These are phyloP conservation scores for Dissostichus mawsoni DNA, from an alignment of 2,113 vertebrate species.

Conservation along the genomic window DNA sequence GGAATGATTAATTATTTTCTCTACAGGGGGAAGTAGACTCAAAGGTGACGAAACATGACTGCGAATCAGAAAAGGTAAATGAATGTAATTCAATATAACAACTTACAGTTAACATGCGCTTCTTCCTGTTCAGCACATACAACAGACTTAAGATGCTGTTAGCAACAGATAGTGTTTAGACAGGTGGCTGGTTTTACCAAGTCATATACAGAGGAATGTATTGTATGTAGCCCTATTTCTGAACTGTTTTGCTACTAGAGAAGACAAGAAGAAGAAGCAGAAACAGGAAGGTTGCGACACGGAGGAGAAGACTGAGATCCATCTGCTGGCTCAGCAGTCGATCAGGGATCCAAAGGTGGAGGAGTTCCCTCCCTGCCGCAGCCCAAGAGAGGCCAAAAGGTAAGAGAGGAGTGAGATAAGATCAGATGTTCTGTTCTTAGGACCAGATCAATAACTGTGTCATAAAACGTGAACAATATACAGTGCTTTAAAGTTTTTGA, in stretches of 20 bases:
- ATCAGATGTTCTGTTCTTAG: neutral
- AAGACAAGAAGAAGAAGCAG: constrained; percentile 93
- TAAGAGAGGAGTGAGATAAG: constrained; percentile 52
- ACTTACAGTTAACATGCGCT: neutral
- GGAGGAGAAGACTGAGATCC: constrained; percentile 66
- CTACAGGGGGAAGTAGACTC: constrained; percentile 84
- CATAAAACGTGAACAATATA: neutral
- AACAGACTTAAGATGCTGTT: neutral
- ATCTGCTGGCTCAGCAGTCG: constrained; percentile 20
- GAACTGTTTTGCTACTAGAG: constrained; percentile 77
- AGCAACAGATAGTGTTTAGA: too few relatives aligned
- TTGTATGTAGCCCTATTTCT: neutral
- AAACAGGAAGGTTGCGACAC: constrained; percentile 72
- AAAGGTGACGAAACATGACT: constrained; percentile 90
- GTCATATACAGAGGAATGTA: neutral
- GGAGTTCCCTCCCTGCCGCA: constrained; percentile 79
- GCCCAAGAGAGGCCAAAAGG: constrained; percentile 94
- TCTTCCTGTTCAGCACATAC: neutral
- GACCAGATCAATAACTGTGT: neutral
- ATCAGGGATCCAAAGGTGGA: constrained; percentile 73
- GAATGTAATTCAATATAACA: neutral
- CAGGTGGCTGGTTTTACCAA: neutral
- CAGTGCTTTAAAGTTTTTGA: neutral
- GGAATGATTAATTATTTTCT: neutral
- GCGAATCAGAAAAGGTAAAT: constrained; percentile 95